phyloP scores from a whole-genome alignment of 2,888 invertebrate species.

The Lithophane leautieri region DNA sequence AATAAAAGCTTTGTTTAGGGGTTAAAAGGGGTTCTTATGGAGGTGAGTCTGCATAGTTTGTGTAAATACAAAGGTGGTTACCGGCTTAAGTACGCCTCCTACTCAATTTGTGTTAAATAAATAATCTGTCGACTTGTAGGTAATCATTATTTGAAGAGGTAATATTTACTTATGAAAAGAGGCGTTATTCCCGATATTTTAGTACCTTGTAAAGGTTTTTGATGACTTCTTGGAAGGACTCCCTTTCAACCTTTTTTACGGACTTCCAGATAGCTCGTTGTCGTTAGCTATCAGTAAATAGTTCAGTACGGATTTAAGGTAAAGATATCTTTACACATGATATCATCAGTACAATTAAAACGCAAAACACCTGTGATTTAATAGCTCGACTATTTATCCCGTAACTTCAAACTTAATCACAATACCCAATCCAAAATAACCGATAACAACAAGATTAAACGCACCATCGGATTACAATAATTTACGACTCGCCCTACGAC shows the following conservation, averaged over 20 bases:
- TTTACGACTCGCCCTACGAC: constrained; percentile 58
- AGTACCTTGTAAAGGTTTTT: constrained; percentile 10
- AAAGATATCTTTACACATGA: not conserved
- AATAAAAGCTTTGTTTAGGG: constrained; percentile 51
- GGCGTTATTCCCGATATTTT: not conserved
- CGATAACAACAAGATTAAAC: constrained; percentile 59
- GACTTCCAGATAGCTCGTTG: not conserved
- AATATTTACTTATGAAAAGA: constrained; percentile 7
- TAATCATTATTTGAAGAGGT: not conserved
- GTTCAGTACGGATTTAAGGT: not conserved
- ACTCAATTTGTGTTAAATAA: constrained; percentile 38
- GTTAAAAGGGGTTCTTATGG: constrained; percentile 25
- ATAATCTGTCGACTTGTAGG: constrained; percentile 27
- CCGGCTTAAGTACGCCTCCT: constrained; percentile 5
- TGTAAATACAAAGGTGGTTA: constrained; percentile 33
- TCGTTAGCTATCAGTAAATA: not conserved
- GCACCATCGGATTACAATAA: constrained; percentile 63
- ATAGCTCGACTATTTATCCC: constrained; percentile 16
- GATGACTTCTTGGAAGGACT: not conserved
- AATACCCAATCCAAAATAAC: constrained; percentile 45
- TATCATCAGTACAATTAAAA: not conserved
- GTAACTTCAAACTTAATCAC: constrained; percentile 43
- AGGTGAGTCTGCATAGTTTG: constrained; percentile 25
- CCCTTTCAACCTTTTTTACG: not conserved
- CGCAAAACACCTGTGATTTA: constrained; percentile 3